Evolutionary conservation across 2,888 invertebrate genomes (phyloP).

Genomic region (Drosophila neoperkinsi): DNA sequence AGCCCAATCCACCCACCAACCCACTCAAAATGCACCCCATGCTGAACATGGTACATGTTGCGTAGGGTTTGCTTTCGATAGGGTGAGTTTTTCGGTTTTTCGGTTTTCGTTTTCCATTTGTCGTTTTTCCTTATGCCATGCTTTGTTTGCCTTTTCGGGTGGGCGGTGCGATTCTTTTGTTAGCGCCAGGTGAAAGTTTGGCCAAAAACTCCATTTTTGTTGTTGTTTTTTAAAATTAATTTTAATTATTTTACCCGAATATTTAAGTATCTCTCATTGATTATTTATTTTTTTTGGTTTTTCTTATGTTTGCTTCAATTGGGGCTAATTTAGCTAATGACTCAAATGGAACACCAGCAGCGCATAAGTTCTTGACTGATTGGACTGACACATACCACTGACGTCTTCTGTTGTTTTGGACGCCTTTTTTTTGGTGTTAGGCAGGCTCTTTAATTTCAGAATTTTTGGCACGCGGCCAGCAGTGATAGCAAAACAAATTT

Average conservation of each 20-base stretch:
- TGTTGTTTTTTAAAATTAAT: neutral
- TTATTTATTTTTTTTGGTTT: neutral
- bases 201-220: constrained; percentile 1
- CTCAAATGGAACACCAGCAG: constrained; percentile 37
- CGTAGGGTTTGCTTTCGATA: constrained; percentile 63
- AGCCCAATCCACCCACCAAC: constrained; percentile 14
- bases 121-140: constrained; percentile 10
- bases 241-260: constrained; percentile 7
- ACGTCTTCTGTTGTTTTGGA: constrained; percentile 2
- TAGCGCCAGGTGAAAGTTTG: constrained; percentile 37
- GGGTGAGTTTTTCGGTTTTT: constrained; percentile 48
- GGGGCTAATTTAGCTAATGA: constrained; percentile 45
- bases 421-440: constrained; percentile 14
- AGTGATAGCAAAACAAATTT: constrained; percentile 26
- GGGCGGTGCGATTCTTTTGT: neutral
- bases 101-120: constrained; percentile 9
- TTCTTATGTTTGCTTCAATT: constrained; percentile 11
- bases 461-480: constrained; percentile 53
- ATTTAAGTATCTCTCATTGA: constrained; percentile 8
- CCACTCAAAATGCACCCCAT: constrained; percentile 9
- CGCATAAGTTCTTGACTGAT: constrained; percentile 16
- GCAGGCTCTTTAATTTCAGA: constrained; percentile 23
- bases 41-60: constrained; percentile 76
- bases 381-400: constrained; percentile 29
- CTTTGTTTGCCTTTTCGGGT: constrained; percentile 19